Evolutionary conservation across 23 tunicate species (phyloP).

Genomic region (Pegea sp.): DNA sequence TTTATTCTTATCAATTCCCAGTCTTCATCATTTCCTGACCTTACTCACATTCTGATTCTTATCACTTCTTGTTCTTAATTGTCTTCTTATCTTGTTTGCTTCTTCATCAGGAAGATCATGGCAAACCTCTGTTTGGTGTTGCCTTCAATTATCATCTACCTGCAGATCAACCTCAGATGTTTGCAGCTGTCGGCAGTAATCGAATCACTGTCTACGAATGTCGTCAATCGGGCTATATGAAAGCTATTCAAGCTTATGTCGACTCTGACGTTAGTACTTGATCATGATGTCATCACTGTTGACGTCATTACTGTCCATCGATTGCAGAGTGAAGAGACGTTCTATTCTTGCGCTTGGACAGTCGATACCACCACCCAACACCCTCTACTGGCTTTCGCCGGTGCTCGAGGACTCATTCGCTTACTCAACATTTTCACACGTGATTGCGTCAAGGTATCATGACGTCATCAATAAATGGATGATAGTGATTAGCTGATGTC

Average conservation of each 20-base stretch:
- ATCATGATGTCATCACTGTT: background rate
- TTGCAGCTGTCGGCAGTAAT: constrained; percentile 90
- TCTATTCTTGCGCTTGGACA: constrained; percentile 92
- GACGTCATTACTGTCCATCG: background rate
- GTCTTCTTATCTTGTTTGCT: no score
- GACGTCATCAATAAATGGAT: background rate
- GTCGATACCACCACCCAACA: constrained; percentile 50
- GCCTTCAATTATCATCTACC: constrained; percentile 30
- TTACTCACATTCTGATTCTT: background rate
- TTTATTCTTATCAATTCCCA: no score
- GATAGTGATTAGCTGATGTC: no score
- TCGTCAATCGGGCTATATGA: constrained; percentile 70
- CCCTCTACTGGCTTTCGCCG: constrained; percentile 73
- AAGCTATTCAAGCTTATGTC: constrained; percentile 65
- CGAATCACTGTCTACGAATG: constrained; percentile 88
- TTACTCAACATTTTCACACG: constrained; percentile 50
- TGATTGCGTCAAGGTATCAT: constrained; percentile 46
- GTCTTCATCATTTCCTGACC: background rate
- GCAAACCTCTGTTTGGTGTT: constrained; percentile 81
- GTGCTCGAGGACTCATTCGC: constrained; percentile 59
- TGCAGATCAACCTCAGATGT: constrained; percentile 27
- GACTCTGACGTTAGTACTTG: constrained; percentile 36
- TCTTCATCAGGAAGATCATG: constrained; percentile 59
- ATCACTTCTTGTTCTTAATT: no score
- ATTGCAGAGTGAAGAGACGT: constrained; percentile 12